Percentiles rank a stretch among this genome's conserved stretches.
phyloP scores from a whole-genome alignment of 2,888 invertebrate genomes.

The Microctonus brassicae region DNA sequence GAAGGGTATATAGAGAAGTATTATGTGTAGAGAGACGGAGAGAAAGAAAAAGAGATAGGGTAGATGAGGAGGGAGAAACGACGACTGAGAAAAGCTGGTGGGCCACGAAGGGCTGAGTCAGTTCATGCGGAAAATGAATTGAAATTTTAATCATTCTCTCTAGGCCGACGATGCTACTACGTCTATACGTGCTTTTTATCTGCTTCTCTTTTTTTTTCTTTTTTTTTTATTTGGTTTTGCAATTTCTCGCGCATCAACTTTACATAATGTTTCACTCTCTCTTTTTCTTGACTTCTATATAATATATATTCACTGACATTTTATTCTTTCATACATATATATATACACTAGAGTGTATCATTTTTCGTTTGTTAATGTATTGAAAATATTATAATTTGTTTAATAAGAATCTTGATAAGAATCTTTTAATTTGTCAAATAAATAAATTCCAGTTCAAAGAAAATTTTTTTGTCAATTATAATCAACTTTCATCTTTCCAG shows the following conservation, averaged over 20 bases:
- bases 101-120: conserved; percentile 56
- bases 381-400: too few relatives aligned
- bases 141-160: conserved; percentile 60
- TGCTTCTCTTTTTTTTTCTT: not conserved
- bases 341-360: too few relatives aligned
- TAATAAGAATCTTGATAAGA: too few relatives aligned
- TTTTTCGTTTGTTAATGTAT: too few relatives aligned
- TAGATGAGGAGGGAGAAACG: too few relatives aligned
- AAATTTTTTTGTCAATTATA: too few relatives aligned
- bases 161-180: conserved; percentile 42
- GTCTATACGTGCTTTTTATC: conserved; percentile 39
- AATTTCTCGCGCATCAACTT: conserved; percentile 30
- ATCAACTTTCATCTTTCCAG: too few relatives aligned
- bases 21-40: not conserved
- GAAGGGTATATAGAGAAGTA: conserved; percentile 33
- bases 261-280: conserved; percentile 33
- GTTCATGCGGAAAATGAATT: conserved; percentile 60
- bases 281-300: too few relatives aligned
- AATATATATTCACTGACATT: conserved; percentile 13
- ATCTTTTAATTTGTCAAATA: too few relatives aligned
- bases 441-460: too few relatives aligned
- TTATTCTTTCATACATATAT: not conserved
- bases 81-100: conserved; percentile 37
- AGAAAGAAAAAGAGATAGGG: conserved; percentile 37
- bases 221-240: conserved; percentile 22